Evolutionary conservation across 2,888 invertebrate genomes (phyloP).

Genomic region (Ctenicera cuprea): DNA sequence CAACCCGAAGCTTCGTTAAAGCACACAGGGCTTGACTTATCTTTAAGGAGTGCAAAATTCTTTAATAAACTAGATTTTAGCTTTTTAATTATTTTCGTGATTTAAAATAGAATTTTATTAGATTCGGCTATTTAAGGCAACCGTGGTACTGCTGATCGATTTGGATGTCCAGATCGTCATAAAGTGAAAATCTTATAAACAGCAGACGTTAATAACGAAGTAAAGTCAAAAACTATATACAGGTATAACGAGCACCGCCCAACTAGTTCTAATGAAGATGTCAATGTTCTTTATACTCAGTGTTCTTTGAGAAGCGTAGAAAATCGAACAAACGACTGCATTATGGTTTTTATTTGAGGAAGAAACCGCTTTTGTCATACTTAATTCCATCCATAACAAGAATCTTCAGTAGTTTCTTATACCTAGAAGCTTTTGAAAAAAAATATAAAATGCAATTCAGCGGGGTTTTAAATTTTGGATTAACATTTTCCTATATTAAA

Average conservation of each 20-base stretch:
- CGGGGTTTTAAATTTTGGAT: slow-evolving; percentile 31
- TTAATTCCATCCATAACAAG: slow-evolving; percentile 56
- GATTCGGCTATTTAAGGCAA: background rate
- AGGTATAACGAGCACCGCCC: slow-evolving; percentile 61
- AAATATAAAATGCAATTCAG: slow-evolving; percentile 18
- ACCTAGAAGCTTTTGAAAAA: slow-evolving; percentile 1
- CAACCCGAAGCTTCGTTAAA: slow-evolving; percentile 1
- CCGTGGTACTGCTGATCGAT: slow-evolving; percentile 36
- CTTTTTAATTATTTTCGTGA: background rate
- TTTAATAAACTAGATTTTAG: background rate
- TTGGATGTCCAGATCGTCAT: slow-evolving; percentile 46
- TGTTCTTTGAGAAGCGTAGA: slow-evolving; percentile 65
- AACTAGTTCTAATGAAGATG: slow-evolving; percentile 63
- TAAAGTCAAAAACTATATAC: slow-evolving; percentile 61
- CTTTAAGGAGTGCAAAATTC: background rate
- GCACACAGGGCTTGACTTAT: background rate
- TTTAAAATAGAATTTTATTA: background rate
- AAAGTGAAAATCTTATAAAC: slow-evolving; percentile 61
- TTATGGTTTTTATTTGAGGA: slow-evolving; percentile 64
- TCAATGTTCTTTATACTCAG: slow-evolving; percentile 62
- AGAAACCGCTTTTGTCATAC: slow-evolving; percentile 63
- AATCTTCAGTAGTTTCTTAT: slow-evolving; percentile 42
- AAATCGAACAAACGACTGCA: slow-evolving; percentile 65
- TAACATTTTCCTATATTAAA: slow-evolving; percentile 41
- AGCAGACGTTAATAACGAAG: slow-evolving; percentile 54